Base-by-base conservation (phyloP, 1,140 invertebrate species). In the Neelides sp. region DNA sequence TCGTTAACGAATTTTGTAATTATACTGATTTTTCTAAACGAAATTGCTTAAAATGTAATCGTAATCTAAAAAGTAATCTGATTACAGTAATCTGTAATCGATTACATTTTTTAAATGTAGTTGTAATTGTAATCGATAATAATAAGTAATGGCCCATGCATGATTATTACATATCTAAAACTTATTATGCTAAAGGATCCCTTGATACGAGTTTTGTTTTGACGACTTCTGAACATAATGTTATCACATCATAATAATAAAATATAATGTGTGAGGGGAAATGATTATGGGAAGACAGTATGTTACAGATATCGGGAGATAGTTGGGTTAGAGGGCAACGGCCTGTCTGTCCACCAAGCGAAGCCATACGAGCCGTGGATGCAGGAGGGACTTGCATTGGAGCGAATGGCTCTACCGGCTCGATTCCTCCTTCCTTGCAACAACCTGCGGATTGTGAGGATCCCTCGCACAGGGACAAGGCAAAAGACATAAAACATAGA, bases 231-330 rank as follows among this genome's bases (percentile, higher is more conserved):
- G n/a, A n/a, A n/a, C n/a, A n/a, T n/a, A n/a, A n/a, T n/a, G n/a
- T n/a, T n/a, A n/a, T n/a, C n/a, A n/a, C n/a, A n/a, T n/a, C n/a
- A n/a, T n/a, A n/a, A n/a, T n/a, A n/a, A n/a, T n/a, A n/a, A n/a
- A n/a, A n/a, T n/a, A n/a, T n/a, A n/a, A n/a, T n/a, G 28, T 8
- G 28, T 32, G 7, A 32, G 28, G n/a, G n/a, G 28, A 32, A 32
- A 13, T 32, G 28, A n/a, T n/a, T n/a, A n/a, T n/a, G 28, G 28
- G n/a, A 52, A 43, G 45, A 53, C 51, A 47, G 52, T 54, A 54
- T 54, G 52, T 54, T 54, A 54, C 52, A 54, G 46, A 54, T 54
- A 54, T 50, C 47, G 48, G 36, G 35, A 54, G 52, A 54, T 54
- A 54, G 52, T 54, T 54, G 40, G 52, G 52, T 49, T 54, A 50